Percentiles rank a stretch among this genome's conserved stretches.
These are phyloP conservation scores for Cottoperca gobio DNA, from an alignment of 2,797 vertebrate species.

Conservation along the genomic window DNA sequence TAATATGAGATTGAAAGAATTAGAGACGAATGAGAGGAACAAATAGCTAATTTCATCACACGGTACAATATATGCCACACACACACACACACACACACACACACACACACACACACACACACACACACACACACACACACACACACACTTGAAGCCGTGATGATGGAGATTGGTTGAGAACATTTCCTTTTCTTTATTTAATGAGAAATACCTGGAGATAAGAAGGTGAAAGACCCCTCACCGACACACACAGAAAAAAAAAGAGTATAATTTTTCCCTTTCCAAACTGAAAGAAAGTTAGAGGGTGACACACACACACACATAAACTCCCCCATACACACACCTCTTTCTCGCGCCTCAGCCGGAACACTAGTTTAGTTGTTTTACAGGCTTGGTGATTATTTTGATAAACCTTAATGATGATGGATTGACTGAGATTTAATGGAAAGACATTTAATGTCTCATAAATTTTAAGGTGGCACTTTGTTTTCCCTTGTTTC, in stretches of 20 bases:
- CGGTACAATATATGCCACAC: neutral
- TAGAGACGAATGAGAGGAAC: neutral
- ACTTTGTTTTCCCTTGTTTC: constrained; percentile 60
- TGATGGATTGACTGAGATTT: constrained; percentile 71
- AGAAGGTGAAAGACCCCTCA: neutral
- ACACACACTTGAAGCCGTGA: neutral
- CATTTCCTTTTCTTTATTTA: neutral
- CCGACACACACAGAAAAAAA: neutral
- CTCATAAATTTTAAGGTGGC: constrained; percentile 74
- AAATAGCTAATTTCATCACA: neutral
- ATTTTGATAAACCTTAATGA: constrained; percentile 71
- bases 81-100: too few species aligned
- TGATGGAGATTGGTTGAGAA: neutral
- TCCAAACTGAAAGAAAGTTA: neutral
- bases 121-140: neutral
- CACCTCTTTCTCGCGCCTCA: neutral
- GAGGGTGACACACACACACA: constrained; percentile 1
- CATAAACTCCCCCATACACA: constrained; percentile 25
- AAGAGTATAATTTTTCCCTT: neutral
- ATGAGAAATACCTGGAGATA: neutral
- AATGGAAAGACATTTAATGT: constrained; percentile 64
- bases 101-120: neutral
- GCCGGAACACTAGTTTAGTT: constrained; percentile 28
- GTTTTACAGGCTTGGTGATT: constrained; percentile 68
- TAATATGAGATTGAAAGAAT: neutral